phyloP scores from a whole-genome alignment of 35 echinoderm and acorn worm genomes.

The Lytechinus variegatus region DNA sequence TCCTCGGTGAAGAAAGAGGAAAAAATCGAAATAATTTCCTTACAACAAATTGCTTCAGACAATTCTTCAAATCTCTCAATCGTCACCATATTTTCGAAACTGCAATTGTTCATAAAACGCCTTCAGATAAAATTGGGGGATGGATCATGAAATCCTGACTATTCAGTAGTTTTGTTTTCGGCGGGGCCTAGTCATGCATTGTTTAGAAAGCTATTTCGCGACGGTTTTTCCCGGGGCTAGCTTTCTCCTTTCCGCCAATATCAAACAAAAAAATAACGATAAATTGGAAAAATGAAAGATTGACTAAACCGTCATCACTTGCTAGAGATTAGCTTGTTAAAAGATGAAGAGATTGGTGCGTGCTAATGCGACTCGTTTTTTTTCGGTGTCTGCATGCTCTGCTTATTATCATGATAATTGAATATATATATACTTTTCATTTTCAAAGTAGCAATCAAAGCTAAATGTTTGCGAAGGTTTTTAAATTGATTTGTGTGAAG shows the following conservation, averaged over 20 bases:
- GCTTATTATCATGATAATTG: too few relatives aligned
- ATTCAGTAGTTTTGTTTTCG: neutral
- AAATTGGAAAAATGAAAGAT: neutral
- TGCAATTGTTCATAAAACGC: slow-evolving; percentile 10
- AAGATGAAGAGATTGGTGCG: neutral
- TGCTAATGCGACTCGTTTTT: neutral
- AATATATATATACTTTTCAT: too few relatives aligned
- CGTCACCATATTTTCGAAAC: neutral
- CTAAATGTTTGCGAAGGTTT: too few relatives aligned
- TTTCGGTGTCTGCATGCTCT: neutral
- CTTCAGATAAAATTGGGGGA: neutral
- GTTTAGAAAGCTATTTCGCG: neutral
- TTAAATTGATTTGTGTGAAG: too few relatives aligned
- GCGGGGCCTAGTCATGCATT: neutral
- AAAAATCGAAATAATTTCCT: neutral
- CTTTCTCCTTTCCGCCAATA: neutral
- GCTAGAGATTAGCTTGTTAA: neutral
- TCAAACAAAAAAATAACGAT: neutral
- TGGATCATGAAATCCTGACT: neutral
- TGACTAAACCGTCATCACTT: too few relatives aligned
- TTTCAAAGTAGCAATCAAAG: too few relatives aligned
- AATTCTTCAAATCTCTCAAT: neutral
- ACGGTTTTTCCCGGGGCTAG: neutral
- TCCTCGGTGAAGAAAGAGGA: neutral
- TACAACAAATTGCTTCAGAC: neutral